These are phyloP conservation scores for Drosophila meridiana DNA, from an alignment of 2,888 invertebrate genomes.

Conservation along the genomic window DNA sequence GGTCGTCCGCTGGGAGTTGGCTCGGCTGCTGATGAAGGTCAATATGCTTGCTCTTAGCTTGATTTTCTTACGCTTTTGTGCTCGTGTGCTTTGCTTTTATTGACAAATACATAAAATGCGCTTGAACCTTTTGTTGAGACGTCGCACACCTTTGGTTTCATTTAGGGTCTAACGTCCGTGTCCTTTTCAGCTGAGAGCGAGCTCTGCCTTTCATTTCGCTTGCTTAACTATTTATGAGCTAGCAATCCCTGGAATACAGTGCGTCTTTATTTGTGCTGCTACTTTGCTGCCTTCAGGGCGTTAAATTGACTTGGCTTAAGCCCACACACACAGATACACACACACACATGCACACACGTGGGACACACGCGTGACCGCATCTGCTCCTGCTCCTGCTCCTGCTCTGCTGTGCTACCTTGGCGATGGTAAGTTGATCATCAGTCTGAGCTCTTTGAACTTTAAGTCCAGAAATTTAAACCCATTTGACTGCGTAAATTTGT, in stretches of 20 bases:
- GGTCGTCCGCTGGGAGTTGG: conserved; percentile 53
- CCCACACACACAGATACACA: conserved; percentile 19
- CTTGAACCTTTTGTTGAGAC: conserved; percentile 74
- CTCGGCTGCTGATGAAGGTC: conserved; percentile 65
- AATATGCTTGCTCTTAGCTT: conserved; percentile 77
- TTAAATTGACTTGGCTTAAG: conserved; percentile 75
- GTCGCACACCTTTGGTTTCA: conserved; percentile 60
- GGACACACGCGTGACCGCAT: conserved; percentile 56
- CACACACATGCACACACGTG: conserved; percentile 32
- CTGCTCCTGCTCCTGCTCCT: background rate
- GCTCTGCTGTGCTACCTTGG: conserved; percentile 24
- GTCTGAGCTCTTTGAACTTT: conserved; percentile 61
- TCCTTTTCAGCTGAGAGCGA: conserved; percentile 29
- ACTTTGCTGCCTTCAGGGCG: conserved; percentile 77
- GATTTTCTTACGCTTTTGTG: conserved; percentile 67
- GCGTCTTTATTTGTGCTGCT: conserved; percentile 79
- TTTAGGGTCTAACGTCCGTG: conserved; percentile 33
- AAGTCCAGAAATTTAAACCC: conserved; percentile 59
- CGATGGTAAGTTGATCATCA: conserved; percentile 44
- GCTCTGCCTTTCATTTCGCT: conserved; percentile 68
- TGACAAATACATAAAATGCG: conserved; percentile 73
- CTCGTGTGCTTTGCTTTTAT: conserved; percentile 58
- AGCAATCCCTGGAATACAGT: conserved; percentile 74
- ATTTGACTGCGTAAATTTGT: conserved; percentile 54
- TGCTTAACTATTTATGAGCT: conserved; percentile 79